Evolutionary conservation across 2,113 vertebrate species (phyloP).

Genomic region (Cinclus mexicanus): DNA sequence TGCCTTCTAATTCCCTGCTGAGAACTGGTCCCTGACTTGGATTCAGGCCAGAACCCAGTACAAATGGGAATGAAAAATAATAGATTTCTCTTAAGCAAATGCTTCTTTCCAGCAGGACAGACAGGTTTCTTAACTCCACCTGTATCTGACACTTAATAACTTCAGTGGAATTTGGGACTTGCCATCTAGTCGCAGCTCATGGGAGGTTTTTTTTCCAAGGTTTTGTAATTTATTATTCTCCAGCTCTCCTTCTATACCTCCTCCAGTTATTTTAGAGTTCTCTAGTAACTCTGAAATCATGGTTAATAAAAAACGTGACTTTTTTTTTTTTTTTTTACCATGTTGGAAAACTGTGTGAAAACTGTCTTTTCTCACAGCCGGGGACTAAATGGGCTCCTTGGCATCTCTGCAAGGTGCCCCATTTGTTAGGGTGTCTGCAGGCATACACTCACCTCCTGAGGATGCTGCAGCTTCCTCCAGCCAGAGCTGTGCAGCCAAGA

Average conservation of each 20-base stretch:
- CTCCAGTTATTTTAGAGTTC: background rate
- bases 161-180: background rate
- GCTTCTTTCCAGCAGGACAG: background rate
- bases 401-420: background rate
- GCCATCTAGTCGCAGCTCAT: background rate
- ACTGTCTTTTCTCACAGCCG: background rate
- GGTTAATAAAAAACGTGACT: background rate
- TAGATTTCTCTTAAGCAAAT: background rate
- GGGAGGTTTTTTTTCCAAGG: background rate
- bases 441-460: background rate
- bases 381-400: background rate
- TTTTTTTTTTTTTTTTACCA: background rate
- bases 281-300: background rate
- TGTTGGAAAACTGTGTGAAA: background rate
- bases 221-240: background rate
- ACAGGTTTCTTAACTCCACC: background rate
- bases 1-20: background rate
- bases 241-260: background rate
- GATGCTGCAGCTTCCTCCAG: background rate
- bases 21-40: background rate
- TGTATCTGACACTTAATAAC: background rate
- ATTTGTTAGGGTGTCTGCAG: fast-evolving
- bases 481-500: background rate
- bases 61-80: background rate
- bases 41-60: background rate